Percentiles rank a stretch among this genome's conserved stretches.
Evolutionary conservation across 2,113 vertebrate species (phyloP).

Genomic region (Mustela nigripes): DNA sequence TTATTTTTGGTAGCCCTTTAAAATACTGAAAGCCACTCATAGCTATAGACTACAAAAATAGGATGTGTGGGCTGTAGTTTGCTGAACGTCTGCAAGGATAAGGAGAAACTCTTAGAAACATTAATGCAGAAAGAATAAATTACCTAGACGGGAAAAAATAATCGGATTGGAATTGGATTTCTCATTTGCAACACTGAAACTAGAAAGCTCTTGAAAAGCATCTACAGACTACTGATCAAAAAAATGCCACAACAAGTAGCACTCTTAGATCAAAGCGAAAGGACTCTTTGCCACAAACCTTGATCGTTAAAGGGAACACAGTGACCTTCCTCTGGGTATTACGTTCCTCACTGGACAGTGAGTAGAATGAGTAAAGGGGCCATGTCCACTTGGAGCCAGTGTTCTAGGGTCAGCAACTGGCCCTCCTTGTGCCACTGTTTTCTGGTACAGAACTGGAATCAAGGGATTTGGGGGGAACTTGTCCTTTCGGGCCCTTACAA

Average conservation of each 20-base stretch:
- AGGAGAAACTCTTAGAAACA: constrained; percentile 41
- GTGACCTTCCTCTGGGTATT: neutral
- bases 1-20: neutral
- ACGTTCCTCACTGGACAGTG: neutral
- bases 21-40: neutral
- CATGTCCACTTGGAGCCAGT: neutral
- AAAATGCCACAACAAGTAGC: neutral
- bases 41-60: neutral
- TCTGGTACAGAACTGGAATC: neutral
- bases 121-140: constrained; percentile 30
- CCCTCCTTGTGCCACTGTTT: neutral
- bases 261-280: neutral
- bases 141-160: neutral
- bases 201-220: neutral
- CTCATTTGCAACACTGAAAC: constrained; percentile 1
- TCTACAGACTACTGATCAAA: neutral
- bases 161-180: neutral
- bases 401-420: neutral
- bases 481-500: neutral
- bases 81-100: neutral
- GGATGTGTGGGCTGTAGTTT: neutral
- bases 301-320: neutral
- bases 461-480: neutral
- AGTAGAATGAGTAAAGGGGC: neutral
- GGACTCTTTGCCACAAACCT: neutral